Conservation (phyloP, 2,113 vertebrate species). For the Pipra filicauda region DNA sequence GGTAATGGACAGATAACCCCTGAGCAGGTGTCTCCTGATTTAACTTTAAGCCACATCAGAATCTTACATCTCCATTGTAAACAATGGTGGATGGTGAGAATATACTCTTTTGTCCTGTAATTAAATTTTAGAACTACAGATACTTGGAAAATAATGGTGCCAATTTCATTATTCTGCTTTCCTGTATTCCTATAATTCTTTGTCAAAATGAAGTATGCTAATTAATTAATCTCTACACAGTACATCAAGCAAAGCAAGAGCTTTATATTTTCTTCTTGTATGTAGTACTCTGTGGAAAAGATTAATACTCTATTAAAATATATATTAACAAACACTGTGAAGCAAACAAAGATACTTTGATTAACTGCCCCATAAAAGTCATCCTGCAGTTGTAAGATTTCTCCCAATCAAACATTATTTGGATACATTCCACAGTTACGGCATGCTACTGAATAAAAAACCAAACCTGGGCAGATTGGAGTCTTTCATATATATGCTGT, state of each 20-base stretch:
- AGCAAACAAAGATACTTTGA: slow-evolving; percentile 8
- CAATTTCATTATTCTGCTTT: background rate
- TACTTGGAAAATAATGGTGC: background rate
- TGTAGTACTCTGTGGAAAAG: background rate
- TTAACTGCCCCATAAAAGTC: background rate
- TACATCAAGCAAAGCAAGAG: background rate
- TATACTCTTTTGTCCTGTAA: background rate
- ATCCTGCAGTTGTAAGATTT: background rate
- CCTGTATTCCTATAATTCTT: background rate
- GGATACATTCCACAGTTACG: background rate
- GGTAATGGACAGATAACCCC: fast-evolving
- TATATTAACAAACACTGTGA: background rate
- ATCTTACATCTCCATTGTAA: background rate
- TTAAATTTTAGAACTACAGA: background rate
- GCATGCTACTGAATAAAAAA: background rate
- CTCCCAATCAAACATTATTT: background rate
- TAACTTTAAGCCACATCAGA: background rate
- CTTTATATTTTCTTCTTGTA: background rate
- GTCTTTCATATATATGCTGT: background rate
- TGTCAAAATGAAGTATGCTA: background rate
- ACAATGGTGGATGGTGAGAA: background rate
- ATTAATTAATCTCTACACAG: background rate
- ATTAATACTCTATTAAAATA: slow-evolving; percentile 23
- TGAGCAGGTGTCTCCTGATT: background rate
- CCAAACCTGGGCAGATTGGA: background rate